These are phyloP conservation scores for Trichogramma dendrolimi DNA, from an alignment of 2,888 invertebrate species.

Conservation along the genomic window DNA sequence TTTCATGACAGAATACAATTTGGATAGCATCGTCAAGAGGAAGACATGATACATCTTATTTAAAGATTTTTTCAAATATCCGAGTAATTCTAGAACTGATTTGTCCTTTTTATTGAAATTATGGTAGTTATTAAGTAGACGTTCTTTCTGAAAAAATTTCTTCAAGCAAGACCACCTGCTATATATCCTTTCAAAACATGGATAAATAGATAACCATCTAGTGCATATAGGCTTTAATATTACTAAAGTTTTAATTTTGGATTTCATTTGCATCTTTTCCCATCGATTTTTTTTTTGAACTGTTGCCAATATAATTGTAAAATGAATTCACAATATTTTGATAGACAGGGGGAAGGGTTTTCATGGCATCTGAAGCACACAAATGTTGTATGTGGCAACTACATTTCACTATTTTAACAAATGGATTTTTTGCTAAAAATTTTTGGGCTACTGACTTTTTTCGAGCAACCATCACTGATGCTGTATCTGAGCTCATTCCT, in stretches of 20 bases:
- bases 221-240: constrained; percentile 38
- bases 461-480: constrained; percentile 35
- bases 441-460: constrained; percentile 37
- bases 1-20: neutral
- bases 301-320: constrained; percentile 34
- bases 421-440: constrained; percentile 29
- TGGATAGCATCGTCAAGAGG: neutral
- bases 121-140: too few relatives aligned
- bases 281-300: constrained; percentile 32
- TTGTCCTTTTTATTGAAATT: too few relatives aligned
- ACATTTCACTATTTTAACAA: constrained; percentile 36
- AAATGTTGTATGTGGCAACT: constrained; percentile 41
- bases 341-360: constrained; percentile 34
- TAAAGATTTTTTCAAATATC: neutral
- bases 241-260: constrained; percentile 30
- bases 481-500: constrained; percentile 37
- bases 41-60: neutral
- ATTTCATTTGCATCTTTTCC: constrained; percentile 32
- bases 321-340: constrained; percentile 39
- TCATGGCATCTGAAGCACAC: constrained; percentile 40
- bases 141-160: too few relatives aligned
- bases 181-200: constrained; percentile 35
- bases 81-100: neutral
- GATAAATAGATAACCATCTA: constrained; percentile 37
- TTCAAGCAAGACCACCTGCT: constrained; percentile 39